Base-by-base conservation (phyloP, 2,797 vertebrate genomes). In the Cichlasoma orientale region DNA sequence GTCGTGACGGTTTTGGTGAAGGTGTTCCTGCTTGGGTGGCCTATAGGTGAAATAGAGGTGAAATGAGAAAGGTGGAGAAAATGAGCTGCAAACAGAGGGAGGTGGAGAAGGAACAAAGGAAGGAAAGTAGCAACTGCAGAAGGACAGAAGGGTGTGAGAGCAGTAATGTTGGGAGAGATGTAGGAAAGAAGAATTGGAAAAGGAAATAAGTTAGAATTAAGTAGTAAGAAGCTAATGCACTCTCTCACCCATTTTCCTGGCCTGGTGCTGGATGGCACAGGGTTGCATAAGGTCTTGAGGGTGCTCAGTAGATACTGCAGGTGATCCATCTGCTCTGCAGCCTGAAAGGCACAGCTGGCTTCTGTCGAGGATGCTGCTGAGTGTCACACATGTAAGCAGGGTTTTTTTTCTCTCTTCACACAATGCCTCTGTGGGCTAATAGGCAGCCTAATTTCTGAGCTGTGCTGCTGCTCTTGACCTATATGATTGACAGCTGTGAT, bases 261-360 rank as follows among this genome's bases (percentile, higher is more conserved):
- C 52, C 27, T 3, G 63, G 9, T 14, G 53, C 50, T 21, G 53
- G 63, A 36, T 79, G 72, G 31, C 31, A 47, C 23, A 52, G 25
- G 4, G 54, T 72, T 75, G 31, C 61, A 7, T 78, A 81, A 87
- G 31, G 72, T 80, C 59, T 79, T 36, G 56, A 82, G 53, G 29
- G 7, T 4, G 41, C 83, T 85, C 79, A 47, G 23, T 79, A 36
- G 73, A 86, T 75, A 14, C 72, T 5, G 21, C 81, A 87, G 84
- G 86, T 86, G 85, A 91, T 78, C 56, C 85, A 61, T 88, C 79
- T 80, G 76, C 79, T 75, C 33, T 4, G 27, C 54, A 29, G 75
- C 41, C 75, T 88, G 77, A 86, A 84, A 89, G 75, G 66, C 69
- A 56, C 91, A 84, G 86, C 89, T 88, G 88, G 72, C 70, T 76